phyloP scores from a whole-genome alignment of 2,888 invertebrate species.

The Sphaerophoria rueppellii region DNA sequence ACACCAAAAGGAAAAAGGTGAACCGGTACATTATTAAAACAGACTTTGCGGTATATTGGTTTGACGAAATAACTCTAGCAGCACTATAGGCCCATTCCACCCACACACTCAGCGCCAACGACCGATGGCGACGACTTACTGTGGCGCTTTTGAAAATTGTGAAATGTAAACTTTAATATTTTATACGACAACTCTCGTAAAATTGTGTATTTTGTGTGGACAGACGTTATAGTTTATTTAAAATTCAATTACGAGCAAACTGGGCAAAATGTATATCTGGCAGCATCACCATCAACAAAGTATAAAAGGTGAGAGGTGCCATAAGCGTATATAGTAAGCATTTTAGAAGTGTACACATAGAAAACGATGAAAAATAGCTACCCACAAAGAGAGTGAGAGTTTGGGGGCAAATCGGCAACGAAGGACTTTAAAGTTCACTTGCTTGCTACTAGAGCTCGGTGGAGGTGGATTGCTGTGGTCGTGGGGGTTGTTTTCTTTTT shows the following conservation, averaged over 20 bases:
- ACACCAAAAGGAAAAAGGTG: not conserved
- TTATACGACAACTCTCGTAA: conserved; percentile 73
- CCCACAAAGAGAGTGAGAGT: not conserved
- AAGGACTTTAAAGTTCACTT: not conserved
- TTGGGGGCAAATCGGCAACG: not conserved
- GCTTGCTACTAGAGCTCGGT: conserved; percentile 9
- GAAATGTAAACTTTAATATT: conserved; percentile 73
- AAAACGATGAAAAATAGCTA: conserved; percentile 39
- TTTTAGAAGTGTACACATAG: conserved; percentile 52
- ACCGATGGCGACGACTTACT: conserved; percentile 9
- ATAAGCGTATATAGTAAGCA: conserved; percentile 21
- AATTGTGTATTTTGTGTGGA: conserved; percentile 74
- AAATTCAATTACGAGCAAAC: conserved; percentile 81
- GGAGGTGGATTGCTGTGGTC: not conserved
- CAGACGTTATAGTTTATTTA: conserved; percentile 79
- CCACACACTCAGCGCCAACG: not conserved
- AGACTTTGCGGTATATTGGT: not conserved
- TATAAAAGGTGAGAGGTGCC: not conserved
- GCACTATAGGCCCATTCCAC: conserved; percentile 13
- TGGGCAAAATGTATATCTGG: conserved; percentile 68
- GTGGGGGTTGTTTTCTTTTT: no score
- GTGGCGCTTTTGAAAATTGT: conserved; percentile 58
- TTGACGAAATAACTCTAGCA: not conserved
- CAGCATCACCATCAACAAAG: conserved; percentile 27
- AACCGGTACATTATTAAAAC: not conserved